A percentile compares a stretch with the other conserved stretches of the same genome.
phyloP scores from a whole-genome alignment of 1,140 invertebrate genomes.

The Eurosta solidaginis region DNA sequence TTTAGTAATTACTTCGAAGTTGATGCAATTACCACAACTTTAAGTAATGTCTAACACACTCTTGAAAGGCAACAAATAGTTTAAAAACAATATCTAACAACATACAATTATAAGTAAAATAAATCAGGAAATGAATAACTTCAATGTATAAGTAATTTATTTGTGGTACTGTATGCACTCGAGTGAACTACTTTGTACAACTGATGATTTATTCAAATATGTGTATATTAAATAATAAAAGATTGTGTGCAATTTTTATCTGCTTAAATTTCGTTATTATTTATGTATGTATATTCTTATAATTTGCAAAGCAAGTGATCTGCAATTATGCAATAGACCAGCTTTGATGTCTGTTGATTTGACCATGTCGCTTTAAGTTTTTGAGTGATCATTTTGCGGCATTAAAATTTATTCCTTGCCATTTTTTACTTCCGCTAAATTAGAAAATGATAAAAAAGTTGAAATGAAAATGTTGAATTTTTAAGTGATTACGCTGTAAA shows the following conservation, averaged over 20 bases:
- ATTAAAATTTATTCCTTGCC: conserved; percentile 48
- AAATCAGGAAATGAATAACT: background rate
- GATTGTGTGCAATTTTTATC: background rate
- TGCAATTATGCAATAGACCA: background rate
- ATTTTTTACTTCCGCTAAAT: conserved; percentile 55
- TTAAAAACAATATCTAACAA: background rate
- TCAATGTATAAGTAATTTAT: conserved; percentile 20
- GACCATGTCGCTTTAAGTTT: background rate
- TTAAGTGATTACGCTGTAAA: conserved; percentile 56
- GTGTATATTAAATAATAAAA: conserved; percentile 8
- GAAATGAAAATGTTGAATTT: conserved; percentile 41
- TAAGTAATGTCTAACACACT: too few relatives aligned
- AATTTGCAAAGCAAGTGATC: too few relatives aligned
- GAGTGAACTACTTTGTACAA: conserved; percentile 3
- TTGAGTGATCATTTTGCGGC: conserved; percentile 4
- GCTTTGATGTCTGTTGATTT: background rate
- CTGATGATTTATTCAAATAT: background rate
- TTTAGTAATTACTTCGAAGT: too few relatives aligned
- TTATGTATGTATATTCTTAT: conserved; percentile 9
- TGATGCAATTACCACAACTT: too few relatives aligned
- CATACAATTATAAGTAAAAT: background rate
- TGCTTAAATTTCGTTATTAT: background rate
- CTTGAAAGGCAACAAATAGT: too few relatives aligned
- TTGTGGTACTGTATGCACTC: conserved; percentile 9
- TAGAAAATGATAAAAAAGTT: conserved; percentile 54